Evolutionary conservation across 1,140 invertebrate species (phyloP).

Genomic region (Tribolium madens): DNA sequence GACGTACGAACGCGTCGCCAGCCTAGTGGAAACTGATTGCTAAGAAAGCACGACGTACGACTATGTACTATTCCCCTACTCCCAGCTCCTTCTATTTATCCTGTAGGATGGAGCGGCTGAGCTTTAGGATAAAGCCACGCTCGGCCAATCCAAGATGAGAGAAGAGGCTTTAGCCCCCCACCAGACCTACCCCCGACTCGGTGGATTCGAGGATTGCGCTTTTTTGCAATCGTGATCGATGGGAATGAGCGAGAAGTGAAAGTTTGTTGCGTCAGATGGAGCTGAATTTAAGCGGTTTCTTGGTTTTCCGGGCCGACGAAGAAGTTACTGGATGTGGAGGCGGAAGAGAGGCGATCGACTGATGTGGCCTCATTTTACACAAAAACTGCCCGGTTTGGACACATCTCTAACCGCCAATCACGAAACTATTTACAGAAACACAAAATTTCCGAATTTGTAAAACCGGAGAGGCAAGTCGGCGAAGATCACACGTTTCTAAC

Average conservation of each 20-base stretch:
- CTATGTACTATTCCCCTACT: constrained; percentile 49
- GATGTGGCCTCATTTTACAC: too few relatives aligned
- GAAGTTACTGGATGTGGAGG: background rate
- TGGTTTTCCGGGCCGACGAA: background rate
- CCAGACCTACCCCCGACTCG: background rate
- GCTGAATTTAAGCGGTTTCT: background rate
- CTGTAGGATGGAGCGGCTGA: constrained; percentile 46
- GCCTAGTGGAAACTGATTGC: constrained; percentile 49
- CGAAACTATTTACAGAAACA: too few relatives aligned
- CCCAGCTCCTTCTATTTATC: constrained; percentile 42
- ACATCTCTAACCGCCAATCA: too few relatives aligned
- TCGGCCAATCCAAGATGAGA: background rate
- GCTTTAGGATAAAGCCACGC: constrained; percentile 43
- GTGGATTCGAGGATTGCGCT: background rate
- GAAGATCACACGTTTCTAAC: background rate
- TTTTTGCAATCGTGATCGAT: background rate
- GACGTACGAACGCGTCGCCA: constrained; percentile 41
- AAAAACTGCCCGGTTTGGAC: too few relatives aligned
- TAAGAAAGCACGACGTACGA: constrained; percentile 48
- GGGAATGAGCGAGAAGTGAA: background rate
- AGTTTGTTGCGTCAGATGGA: background rate
- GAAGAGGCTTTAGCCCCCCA: background rate
- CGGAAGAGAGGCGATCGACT: background rate
- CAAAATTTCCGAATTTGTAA: too few relatives aligned
- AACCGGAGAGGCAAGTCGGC: background rate